Base-by-base conservation (phyloP, 2,113 vertebrate genomes). In the Dicentrarchus labrax region DNA sequence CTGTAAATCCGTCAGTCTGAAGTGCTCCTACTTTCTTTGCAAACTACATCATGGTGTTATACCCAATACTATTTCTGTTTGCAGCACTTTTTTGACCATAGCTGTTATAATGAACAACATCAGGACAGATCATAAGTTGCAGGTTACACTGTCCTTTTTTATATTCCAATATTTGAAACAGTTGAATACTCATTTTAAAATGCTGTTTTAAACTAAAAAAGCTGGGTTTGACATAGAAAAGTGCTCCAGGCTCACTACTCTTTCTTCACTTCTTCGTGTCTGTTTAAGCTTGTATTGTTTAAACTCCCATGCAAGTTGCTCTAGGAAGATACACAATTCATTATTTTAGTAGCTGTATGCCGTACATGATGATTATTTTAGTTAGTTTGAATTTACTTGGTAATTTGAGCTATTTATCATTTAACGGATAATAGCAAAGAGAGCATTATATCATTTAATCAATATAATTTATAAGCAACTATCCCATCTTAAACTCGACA, bases 101-200 rank as follows among this genome's bases (percentile, higher is more conserved):
- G 50, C 51, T 60, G 17, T 53, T 16, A 54, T 30, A 47, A 43
- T 16, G 22, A 76, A 65, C 57, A 77, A 36, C 53, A 57, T 51
- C 30, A 51, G 38, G 19, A 53, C 48, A 47, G 50, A 36, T 36
- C 22, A 73, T 41, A 67, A 76, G 30, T 22, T 77, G 12, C 39
- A 71, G 45, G 41, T 39, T 47, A 50, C 2, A 19, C 15, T 24
- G 22, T 16, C 2, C 69, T 38, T 61, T 56, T 47, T 19, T 12
- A 48, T 48, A 43, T 45, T 39, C 43, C 8, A 67, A 39, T 45
- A 67, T 79, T 39, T 69, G 21, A 76, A 82, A 80, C 48, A 73
- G 4, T 41, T 59, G 48, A 60, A 60, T 17, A 13, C 4, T 62
- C 1, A 68, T 73, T n/a, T 73, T 15, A 43, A 62, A 82, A 60